A percentile compares a stretch with the other conserved stretches of the same genome.
Evolutionary conservation across 1,140 invertebrate species (phyloP).

Genomic region (Drepana arcuata): DNA sequence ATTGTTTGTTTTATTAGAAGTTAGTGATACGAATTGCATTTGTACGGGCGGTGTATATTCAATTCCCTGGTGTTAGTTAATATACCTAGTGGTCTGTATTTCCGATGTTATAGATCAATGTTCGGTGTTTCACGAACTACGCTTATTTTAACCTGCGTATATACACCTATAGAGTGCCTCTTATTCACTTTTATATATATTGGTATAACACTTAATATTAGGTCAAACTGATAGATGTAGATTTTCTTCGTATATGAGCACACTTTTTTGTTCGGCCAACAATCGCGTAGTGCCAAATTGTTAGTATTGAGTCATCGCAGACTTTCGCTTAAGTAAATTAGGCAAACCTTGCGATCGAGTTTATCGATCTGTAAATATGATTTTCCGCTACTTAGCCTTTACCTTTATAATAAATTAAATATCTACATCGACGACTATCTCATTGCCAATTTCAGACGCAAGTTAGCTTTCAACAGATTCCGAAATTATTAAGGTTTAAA

Average conservation of each 20-base stretch:
- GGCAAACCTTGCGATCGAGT: no score
- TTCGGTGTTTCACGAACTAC: conserved; percentile 59
- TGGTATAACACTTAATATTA: conserved; percentile 58
- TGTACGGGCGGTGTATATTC: conserved; percentile 20
- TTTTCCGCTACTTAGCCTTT: no score
- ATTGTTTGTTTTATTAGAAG: conserved; percentile 23
- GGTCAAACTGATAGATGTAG: conserved; percentile 58
- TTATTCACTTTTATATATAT: conserved; percentile 72
- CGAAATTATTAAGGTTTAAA: no score
- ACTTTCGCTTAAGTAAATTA: no score
- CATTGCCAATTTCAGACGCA: no score
- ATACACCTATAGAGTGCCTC: conserved; percentile 72
- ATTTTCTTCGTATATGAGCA: conserved; percentile 47
- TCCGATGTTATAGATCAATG: conserved; percentile 39
- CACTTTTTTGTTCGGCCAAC: conserved; percentile 28
- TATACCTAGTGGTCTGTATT: conserved; percentile 46
- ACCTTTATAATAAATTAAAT: no score
- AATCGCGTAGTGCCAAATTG: conserved; percentile 58
- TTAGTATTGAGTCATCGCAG: no score
- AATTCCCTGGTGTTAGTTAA: conserved; percentile 41
- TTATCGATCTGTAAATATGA: no score
- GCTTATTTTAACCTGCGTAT: conserved; percentile 66
- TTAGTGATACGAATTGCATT: conserved; percentile 15
- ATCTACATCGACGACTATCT: no score
- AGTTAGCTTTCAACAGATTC: no score